These are phyloP conservation scores for Erebia aethiops DNA, from an alignment of 2,888 invertebrate genomes.

Conservation along the genomic window DNA sequence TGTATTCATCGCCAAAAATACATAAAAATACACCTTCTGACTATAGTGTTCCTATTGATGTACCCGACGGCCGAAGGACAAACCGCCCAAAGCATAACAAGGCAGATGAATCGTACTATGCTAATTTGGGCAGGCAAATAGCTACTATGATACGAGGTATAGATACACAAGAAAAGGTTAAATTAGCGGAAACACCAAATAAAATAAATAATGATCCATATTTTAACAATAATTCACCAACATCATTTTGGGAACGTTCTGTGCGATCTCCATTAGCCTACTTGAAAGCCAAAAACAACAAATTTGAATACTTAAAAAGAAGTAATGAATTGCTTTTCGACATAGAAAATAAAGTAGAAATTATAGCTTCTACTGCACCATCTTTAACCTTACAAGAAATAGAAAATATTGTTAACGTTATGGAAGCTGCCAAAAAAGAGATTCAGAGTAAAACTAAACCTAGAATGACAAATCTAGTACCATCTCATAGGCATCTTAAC, in stretches of 20 bases:
- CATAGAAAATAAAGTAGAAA: constrained; percentile 67
- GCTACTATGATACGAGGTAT: constrained; percentile 65
- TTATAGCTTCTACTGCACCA: constrained; percentile 53
- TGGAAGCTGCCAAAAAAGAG: constrained; percentile 47
- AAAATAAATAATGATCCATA: constrained; percentile 48
- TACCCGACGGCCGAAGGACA: constrained; percentile 34
- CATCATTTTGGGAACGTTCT: constrained; percentile 71
- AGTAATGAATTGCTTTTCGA: constrained; percentile 63
- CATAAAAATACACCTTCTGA: constrained; percentile 30
- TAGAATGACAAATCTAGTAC: constrained; percentile 34
- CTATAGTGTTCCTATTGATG: constrained; percentile 32
- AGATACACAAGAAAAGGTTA: constrained; percentile 53
- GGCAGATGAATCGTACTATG: constrained; percentile 60
- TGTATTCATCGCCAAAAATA: constrained; percentile 32
- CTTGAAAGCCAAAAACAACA: constrained; percentile 43
- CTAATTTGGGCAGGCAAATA: constrained; percentile 70
- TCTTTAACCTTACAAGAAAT: constrained; percentile 61
- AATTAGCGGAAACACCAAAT: constrained; percentile 49
- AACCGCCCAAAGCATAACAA: constrained; percentile 40
- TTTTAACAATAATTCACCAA: constrained; percentile 56
- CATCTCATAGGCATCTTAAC: constrained; percentile 52
- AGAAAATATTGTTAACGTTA: constrained; percentile 64
- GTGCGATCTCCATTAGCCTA: constrained; percentile 63
- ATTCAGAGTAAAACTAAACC: constrained; percentile 37
- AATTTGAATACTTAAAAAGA: constrained; percentile 48